Base-by-base conservation (phyloP, 64 coral and sea anemone genomes). In the Actinia tenebrosa region DNA sequence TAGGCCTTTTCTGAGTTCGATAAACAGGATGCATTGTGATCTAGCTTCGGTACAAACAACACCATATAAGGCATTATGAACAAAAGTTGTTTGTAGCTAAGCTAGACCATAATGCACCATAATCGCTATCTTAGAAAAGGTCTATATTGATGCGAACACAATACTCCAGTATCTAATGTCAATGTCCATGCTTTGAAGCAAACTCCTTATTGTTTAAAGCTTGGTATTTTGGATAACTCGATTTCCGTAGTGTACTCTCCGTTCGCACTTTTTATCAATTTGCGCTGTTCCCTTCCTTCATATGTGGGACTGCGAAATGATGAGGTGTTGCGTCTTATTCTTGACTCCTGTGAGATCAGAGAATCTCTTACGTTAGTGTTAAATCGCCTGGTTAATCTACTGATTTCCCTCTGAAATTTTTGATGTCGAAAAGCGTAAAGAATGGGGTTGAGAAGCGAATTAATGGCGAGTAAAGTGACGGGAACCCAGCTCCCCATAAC, bases 401-500 rank as follows among this genome's bases (percentile, higher is more conserved):
- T 27, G 22, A 86, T 17, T 86, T 91, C 89, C 13, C 85, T 86
- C 60, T 91, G 72, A 30, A 91, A 91, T 80, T 77, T 84, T 45
- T 77, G 44, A 44, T 91, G 89, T 58, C 84, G 84, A 45, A 91
- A 91, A 17, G 89, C 83, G 56, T 91, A 91, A 27, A 91, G 89
- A 30, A 91, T 78, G 18, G 89, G 89, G 45, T 91, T 91, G 9
- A 86, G 59, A 37, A 91, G 66, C 19, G 89, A 91, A 45, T 82
- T 91, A 53, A 91, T 37, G 20, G 19, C 85, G n/a, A 91, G 85
- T 13, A 69, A 86, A 17, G 89, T 91, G 44, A 86, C 89, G 9
- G 89, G 89, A 62, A 91, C 44, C 89, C 89, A 91, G 60, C 89
- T 77, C 17, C 89, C 89, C 20, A 86, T 44, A 17, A 91, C 80